phyloP scores from a whole-genome alignment of 2,797 vertebrate genomes.

The Alca torda region DNA sequence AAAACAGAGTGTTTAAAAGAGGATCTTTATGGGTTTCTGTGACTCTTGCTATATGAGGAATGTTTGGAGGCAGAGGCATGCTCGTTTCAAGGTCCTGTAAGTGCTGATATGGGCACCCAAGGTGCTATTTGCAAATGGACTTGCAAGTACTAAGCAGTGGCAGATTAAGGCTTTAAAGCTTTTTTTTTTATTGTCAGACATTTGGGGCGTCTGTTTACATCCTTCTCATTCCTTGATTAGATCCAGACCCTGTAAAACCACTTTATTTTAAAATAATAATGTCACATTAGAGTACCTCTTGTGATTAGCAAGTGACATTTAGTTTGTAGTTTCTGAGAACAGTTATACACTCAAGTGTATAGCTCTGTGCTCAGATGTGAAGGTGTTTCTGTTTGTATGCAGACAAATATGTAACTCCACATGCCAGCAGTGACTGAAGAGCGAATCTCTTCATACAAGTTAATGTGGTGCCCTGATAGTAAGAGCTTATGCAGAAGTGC shows the following conservation, averaged over 20 bases:
- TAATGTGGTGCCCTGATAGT: background rate
- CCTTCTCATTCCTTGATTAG: background rate
- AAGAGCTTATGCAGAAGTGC: background rate
- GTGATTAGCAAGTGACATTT: background rate
- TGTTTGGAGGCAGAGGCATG: background rate
- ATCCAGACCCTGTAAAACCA: background rate
- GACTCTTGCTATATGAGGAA: background rate
- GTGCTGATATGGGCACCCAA: background rate
- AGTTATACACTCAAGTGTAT: background rate
- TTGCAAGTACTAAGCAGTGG: background rate
- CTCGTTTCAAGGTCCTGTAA: background rate
- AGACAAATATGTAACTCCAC: background rate
- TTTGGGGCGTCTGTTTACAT: background rate
- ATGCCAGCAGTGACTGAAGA: background rate
- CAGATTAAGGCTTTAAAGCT: background rate
- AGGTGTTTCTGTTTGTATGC: background rate
- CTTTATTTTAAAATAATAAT: background rate
- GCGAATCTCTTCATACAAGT: background rate
- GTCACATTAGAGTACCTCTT: background rate
- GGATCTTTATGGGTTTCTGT: background rate
- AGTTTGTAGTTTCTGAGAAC: background rate
- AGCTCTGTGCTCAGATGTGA: background rate
- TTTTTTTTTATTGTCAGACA: background rate
- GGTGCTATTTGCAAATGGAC: background rate
- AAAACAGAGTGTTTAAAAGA: background rate